Evolutionary conservation across 2,113 vertebrate genomes (phyloP), one percentile per base, ranked within the genome.

Genomic region (Austrofundulus limnaeus): DNA sequence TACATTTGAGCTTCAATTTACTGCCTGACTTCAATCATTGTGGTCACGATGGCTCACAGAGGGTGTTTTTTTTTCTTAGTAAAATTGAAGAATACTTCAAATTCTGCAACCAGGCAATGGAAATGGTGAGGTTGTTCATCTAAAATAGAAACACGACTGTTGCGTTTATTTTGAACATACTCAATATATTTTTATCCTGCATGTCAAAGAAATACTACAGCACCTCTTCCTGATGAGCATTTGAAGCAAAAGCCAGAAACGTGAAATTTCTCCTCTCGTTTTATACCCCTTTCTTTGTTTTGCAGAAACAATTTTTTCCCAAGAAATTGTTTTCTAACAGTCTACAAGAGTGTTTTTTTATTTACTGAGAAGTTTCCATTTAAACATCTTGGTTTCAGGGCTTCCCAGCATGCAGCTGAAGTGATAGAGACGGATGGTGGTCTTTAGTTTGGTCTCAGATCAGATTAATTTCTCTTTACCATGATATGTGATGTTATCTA

Each of bases 1-100:
- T 68, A 51, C 52, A 34, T 78, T 66, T 76, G 65, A 77, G 62
- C 73, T 80, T 75, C 79, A 77, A 83, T 89, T 89, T 88, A 82
- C 67, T 74, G 78, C 70, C 66, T 50, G 54, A 43, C 51, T 72
- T 85, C 64, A 73, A 57, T 76, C 80, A 73, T 60, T 21, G 0
- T 38, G 45, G 50, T 47, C 54, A 59, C 74, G 54, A 66, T 75
- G 43, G 47, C 49, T 88, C 86, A 78, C 55, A 38, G 3, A 54
- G 31, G 53, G 61, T 78, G 66, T 80, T 34, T 8, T 34, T 8
- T 10, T 5, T 73, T 75, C 72, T 58, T 67, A 61, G 45, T 82
- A 72, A 75, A 75, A 74, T 42, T 75, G 57, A 85, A 81, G 58
- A 67, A 75, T 69, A 41, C 11, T 13, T 52, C 38, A 64, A 19